A percentile compares a stretch with the other conserved stretches of the same genome.
Conservation (phyloP, 2,888 invertebrate genomes). For the Mesopsocus fuscifrons region DNA sequence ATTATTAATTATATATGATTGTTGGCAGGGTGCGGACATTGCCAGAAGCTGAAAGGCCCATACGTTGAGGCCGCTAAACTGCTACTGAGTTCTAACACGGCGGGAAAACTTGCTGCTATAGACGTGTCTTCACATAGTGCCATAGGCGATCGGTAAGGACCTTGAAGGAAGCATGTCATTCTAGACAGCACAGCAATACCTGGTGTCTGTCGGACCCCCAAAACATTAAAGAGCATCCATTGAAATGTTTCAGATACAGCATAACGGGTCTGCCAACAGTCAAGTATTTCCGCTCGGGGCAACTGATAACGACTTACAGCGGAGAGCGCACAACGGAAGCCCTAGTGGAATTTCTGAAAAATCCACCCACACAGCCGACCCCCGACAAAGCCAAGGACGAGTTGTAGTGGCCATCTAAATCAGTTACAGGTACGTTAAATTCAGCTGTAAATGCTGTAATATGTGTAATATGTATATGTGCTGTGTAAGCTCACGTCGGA, state of each 20-base stretch:
- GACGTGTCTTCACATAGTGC: not conserved
- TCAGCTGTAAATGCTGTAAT: too few relatives aligned
- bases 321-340: constrained; percentile 50
- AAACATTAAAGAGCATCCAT: too few relatives aligned
- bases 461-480: too few relatives aligned
- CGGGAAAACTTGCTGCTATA: not conserved
- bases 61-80: not conserved
- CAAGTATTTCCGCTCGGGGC: constrained; percentile 59
- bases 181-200: too few relatives aligned
- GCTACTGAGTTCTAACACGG: not conserved
- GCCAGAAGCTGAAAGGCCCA: not conserved
- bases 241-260: constrained; percentile 32
- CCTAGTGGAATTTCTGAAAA: constrained; percentile 65
- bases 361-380: constrained; percentile 29
- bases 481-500: too few relatives aligned
- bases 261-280: constrained; percentile 66
- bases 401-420: too few relatives aligned
- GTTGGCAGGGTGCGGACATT: not conserved
- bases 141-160: not conserved
- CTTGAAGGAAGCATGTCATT: too few relatives aligned
- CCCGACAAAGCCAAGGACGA: not conserved
- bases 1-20: not conserved
- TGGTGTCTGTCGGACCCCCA: too few relatives aligned
- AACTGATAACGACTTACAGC: constrained; percentile 51
- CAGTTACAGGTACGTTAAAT: too few relatives aligned